Evolutionary conservation across 1,140 invertebrate genomes (phyloP), one percentile per base, ranked within the genome.

Genomic region (Trichonephila inaurata): DNA sequence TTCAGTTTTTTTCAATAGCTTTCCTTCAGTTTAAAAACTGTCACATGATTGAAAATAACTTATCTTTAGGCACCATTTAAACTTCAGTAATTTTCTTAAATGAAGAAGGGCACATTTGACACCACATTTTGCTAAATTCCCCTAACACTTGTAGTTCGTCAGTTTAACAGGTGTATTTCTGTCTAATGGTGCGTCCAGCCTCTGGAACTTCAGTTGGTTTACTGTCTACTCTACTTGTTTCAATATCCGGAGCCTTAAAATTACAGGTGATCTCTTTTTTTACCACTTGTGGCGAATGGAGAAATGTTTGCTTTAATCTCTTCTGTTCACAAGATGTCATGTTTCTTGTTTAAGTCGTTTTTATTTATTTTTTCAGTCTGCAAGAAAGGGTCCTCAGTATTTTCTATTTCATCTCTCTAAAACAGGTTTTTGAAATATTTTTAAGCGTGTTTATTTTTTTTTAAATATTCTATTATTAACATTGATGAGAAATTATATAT

Each of bases 151-250:
- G 82, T 92, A 92, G 83, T 91, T 91, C 77, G 90, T 92, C 90
- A 92, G 90, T 92, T 92, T 92, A 92, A 62, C 91, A 92, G 91
- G 83, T 92, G 64, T 92, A 92, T 92, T 69, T 92, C 91, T 92
- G 62, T 87, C 62, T 64, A 72, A 92, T 92, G 91, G 60, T 87
- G 91, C 58, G 24, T 16, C 82, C 82, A 87, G 91, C 91, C 51
- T 87, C 44, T 77, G 91, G 91, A 92, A 85, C 91, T 28, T 92
- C 91, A 60, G 51, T 86, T 92, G 91, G 91, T 92, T 60, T 92
- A 87, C 64, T 86, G 81, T 92, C 91, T 92, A 58, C 83, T 69
- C 91, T 92, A 64, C 91, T 72, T 66, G 83, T 92, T 86, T 92
- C 91, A 61, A 81, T 92, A 92, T 87, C 91, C 44, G 91, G 91